phyloP scores from a whole-genome alignment of 2,113 vertebrate genomes.

The Micronycteris hirsuta region DNA sequence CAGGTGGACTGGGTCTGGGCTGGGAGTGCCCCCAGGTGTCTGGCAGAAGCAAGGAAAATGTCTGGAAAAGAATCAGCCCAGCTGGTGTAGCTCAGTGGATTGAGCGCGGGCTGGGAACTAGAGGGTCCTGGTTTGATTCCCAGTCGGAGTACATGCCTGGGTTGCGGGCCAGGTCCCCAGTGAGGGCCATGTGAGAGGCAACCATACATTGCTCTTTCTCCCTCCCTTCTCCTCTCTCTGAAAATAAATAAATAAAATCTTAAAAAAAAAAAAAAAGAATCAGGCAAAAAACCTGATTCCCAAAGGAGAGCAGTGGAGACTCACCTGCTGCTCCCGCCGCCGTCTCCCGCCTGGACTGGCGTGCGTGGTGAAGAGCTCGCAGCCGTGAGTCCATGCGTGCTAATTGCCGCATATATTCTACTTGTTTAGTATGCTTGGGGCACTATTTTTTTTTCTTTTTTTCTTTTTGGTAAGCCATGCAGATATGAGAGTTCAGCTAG shows the following conservation, averaged over 20 bases:
- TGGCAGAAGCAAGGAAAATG: slow-evolving; percentile 1
- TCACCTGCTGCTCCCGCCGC: accelerated
- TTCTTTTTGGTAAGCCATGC: not conserved
- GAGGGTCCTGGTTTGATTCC: no score
- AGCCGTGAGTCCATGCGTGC: accelerated
- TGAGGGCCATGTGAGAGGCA: no score
- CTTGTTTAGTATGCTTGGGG: not conserved
- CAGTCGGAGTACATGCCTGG: no score
- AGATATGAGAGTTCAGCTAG: not conserved
- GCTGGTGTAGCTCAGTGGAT: no score
- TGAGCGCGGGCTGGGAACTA: no score
- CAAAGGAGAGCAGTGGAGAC: accelerated
- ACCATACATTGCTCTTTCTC: no score
- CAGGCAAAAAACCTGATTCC: not conserved
- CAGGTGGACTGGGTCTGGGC: not conserved
- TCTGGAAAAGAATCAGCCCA: not conserved
- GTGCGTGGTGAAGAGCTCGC: accelerated
- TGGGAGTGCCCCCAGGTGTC: not conserved
- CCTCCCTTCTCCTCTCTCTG: no score
- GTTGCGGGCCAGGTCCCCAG: no score
- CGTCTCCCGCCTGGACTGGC: not conserved
- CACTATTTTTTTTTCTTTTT: not conserved
- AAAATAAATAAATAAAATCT: no score
- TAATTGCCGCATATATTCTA: not conserved
- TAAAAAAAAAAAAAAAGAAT: no score